Evolutionary conservation across 1,140 invertebrate species (phyloP), one percentile per base, ranked within the genome.

Genomic region (Mamestra configurata): DNA sequence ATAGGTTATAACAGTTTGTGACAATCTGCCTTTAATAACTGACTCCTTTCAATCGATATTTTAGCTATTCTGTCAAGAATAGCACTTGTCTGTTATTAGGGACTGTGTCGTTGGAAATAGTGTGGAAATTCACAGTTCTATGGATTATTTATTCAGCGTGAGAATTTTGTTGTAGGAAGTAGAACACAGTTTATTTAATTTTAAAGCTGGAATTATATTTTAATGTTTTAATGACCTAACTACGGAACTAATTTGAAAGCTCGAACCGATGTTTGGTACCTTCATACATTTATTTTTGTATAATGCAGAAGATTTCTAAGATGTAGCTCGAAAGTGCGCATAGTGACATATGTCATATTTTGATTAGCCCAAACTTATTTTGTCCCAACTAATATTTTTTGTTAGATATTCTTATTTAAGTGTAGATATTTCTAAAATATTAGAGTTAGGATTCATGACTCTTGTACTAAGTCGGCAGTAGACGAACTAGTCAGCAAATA

Each of bases 1-100:
- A 68, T 24, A 46, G 18, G 7, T 46, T 24, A 43, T 68, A 31
- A 20, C 27, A 59, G 24, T 68, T 68, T 68, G 64, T 68, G 59
- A 37, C 37, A 46, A 43, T 40, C 37, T 68, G 37, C 18, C 37
- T 68, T 40, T 68, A 43, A 46, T 68, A 46, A 46, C 35, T 61
- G 5, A 61, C 13, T 35, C 5, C 4, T 55, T 22, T 7, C 20
- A 20, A 24, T 55, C 51, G 51, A 55, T 24, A 55, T 49, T 3
- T 43, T 13, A 43, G 40, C 40, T 1, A 3, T 43, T 43, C 10
- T 7, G 40, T 43, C 11, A 11, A 43, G 10, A 43, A 43, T 43
- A 13, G 40, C 0, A 43, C 40, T 10, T 43, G 1, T 11, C 8
- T 43, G 11, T 43, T 43, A 13, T 51, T 22, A 20, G 49, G n/a